Evolutionary conservation across 2,888 invertebrate species (phyloP), one percentile per base, ranked within the genome.

Genomic region (Oscheius sp.): DNA sequence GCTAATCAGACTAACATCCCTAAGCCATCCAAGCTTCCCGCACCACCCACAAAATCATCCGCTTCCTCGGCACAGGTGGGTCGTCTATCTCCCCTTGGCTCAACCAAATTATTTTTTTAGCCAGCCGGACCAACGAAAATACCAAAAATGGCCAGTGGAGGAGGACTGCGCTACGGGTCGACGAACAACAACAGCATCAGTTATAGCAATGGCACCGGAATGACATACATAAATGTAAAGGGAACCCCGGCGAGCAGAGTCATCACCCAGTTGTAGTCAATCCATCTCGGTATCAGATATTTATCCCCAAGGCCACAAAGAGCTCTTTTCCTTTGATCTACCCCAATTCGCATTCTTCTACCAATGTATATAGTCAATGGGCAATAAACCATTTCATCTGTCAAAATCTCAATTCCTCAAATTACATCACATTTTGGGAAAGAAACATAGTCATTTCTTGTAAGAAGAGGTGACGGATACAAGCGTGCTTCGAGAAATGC

Each of bases 111-210:
- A 13, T 49, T 7, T 35, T 59, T 72, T 72, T 52, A 72, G 72
- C 56, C 41, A 13, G 35, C 35, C 49, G n/a, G n/a, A 5, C 43
- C 55, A 18, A 72, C 25, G 16, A n/a, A 41, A 69, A 72, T 72
- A 18, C 72, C 72, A 23, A 72, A 72, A 41, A 72, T 72, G 72
- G 55, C 72, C 25, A 72, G 72, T 27, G 66, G 72, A 6, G 55
- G 64, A 18, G 46, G 72, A 2, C 13, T 72, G 23, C 41, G 66
- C 18, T 66, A 27, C 21, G 27, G 25, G 12, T 7, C 43, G 25
- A 43, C 18, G 16, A 55, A 69, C 69, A 69, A 69, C 69, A 69
- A 69, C 27, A 69, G 43, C 21, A 56, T 52, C 35, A 56, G 55
- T 43, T 69, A 56, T 29, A 55, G 55, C 43, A 69, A 69, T 12